Evolutionary conservation across 2,113 vertebrate species (phyloP).

Genomic region (Dicerorhinus sumatrensis): DNA sequence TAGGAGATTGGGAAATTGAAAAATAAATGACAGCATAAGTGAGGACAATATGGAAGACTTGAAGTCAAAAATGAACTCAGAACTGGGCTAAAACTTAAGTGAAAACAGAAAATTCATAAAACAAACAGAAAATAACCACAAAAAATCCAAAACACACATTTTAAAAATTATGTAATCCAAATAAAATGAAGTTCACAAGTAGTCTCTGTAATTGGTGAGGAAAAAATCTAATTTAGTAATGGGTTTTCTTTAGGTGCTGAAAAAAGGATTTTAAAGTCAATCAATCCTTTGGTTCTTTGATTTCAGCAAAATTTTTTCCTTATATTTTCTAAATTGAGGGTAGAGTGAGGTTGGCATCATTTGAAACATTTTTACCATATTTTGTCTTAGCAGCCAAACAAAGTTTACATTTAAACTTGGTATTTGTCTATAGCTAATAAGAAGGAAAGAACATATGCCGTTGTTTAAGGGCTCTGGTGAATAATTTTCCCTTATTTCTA

Average conservation of each 20-base stretch:
- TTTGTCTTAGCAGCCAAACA: conserved; percentile 60
- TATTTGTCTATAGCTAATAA: conserved; percentile 41
- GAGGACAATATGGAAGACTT: neutral
- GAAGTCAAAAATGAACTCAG: neutral
- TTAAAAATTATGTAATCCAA: neutral
- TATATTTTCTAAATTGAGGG: conserved; percentile 29
- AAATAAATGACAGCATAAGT: neutral
- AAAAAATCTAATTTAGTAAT: neutral
- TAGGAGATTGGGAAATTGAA: neutral
- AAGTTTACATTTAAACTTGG: conserved; percentile 61
- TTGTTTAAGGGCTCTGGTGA: conserved; percentile 60
- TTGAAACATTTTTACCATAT: conserved; percentile 13
- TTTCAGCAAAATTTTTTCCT: conserved; percentile 1
- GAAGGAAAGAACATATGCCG: conserved; percentile 54
- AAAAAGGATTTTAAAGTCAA: conserved; percentile 20
- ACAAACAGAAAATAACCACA: neutral
- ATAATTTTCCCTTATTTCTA: conserved; percentile 57
- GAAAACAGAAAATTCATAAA: neutral
- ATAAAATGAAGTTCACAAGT: neutral
- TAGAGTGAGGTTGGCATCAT: neutral
- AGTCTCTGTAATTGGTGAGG: neutral
- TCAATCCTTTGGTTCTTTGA: neutral
- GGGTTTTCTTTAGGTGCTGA: neutral
- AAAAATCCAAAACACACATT: neutral
- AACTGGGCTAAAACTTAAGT: neutral